These are phyloP conservation scores for Drosophila bipectinata DNA, from an alignment of 1,140 invertebrate genomes.

Conservation along the genomic window DNA sequence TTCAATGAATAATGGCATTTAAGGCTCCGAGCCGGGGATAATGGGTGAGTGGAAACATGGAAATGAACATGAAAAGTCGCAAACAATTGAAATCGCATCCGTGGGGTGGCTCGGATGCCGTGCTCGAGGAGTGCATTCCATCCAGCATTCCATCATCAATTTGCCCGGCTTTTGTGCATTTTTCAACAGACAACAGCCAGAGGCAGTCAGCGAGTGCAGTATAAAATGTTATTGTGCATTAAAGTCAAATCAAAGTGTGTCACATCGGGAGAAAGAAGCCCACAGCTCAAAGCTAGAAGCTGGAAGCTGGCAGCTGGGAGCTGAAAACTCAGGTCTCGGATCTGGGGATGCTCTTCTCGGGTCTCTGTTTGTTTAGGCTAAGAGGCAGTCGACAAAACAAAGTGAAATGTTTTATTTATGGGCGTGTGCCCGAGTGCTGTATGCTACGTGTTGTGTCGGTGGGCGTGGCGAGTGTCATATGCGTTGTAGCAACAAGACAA, in stretches of 20 bases:
- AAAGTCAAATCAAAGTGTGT: constrained; percentile 77
- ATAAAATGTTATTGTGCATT: constrained; percentile 75
- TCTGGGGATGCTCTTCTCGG: constrained; percentile 5
- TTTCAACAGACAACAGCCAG: constrained; percentile 53
- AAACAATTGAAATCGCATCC: constrained; percentile 20
- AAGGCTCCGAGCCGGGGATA: not conserved
- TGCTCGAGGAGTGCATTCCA: constrained; percentile 60
- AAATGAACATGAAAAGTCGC: constrained; percentile 3
- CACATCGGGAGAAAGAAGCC: constrained; percentile 29
- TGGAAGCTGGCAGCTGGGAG: not conserved
- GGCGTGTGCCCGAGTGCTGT: constrained; percentile 41
- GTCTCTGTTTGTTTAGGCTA: constrained; percentile 61
- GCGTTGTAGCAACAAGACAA: constrained; percentile 77
- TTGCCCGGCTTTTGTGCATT: constrained; percentile 59
- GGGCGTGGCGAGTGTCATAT: constrained; percentile 72
- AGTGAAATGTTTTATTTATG: constrained; percentile 82
- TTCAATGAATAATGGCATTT: constrained; percentile 58
- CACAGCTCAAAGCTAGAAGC: not conserved
- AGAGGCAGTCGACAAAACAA: constrained; percentile 69
- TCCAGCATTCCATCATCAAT: constrained; percentile 62
- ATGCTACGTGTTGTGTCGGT: constrained; percentile 29
- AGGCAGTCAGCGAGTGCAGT: constrained; percentile 30
- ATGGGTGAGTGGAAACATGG: not conserved
- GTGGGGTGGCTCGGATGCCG: constrained; percentile 34
- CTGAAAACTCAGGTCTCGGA: constrained; percentile 4